Percentiles rank a stretch among this genome's conserved stretches.
Evolutionary conservation across 2,113 vertebrate species (phyloP).

Genomic region (Jacana jacana): DNA sequence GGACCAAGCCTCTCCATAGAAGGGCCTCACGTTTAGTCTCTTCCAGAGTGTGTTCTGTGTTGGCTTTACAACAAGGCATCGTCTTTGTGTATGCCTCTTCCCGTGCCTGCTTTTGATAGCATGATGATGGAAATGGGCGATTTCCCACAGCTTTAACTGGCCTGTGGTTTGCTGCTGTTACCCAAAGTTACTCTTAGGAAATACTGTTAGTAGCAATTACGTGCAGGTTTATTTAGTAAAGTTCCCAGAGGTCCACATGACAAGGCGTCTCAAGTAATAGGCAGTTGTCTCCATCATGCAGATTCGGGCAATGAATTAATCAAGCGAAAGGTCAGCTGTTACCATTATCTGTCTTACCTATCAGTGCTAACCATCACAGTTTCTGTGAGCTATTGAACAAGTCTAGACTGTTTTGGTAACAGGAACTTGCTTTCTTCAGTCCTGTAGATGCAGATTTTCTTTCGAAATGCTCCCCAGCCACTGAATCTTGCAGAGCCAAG

Average conservation of each 20-base stretch:
- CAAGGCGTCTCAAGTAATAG: conserved; percentile 14
- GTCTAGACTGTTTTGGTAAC: conserved; percentile 15
- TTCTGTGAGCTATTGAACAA: conserved; percentile 49
- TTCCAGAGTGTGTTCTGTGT: neutral
- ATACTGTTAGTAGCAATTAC: neutral
- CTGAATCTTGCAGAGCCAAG: conserved; percentile 8
- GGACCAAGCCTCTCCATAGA: neutral
- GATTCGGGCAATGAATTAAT: conserved; percentile 34
- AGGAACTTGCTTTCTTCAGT: conserved; percentile 40
- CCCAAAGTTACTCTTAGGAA: neutral
- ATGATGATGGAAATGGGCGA: neutral
- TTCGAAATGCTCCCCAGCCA: conserved; percentile 7
- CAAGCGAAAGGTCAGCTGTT: conserved; percentile 22
- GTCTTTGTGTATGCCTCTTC: neutral
- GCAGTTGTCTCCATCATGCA: conserved; percentile 24
- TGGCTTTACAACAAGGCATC: neutral
- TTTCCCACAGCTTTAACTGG: conserved; percentile 13
- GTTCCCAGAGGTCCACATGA: conserved; percentile 14
- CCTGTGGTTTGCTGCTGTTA: neutral
- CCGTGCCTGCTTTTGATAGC: neutral
- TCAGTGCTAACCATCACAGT: conserved; percentile 42
- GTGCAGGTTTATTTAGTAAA: conserved; percentile 24
- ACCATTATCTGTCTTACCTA: conserved; percentile 41
- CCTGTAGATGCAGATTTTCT: conserved; percentile 10
- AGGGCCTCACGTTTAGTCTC: neutral